A percentile compares a stretch with the other conserved stretches of the same genome.
phyloP scores from a whole-genome alignment of 2,888 invertebrate species.

The Calliopum simillimum region DNA sequence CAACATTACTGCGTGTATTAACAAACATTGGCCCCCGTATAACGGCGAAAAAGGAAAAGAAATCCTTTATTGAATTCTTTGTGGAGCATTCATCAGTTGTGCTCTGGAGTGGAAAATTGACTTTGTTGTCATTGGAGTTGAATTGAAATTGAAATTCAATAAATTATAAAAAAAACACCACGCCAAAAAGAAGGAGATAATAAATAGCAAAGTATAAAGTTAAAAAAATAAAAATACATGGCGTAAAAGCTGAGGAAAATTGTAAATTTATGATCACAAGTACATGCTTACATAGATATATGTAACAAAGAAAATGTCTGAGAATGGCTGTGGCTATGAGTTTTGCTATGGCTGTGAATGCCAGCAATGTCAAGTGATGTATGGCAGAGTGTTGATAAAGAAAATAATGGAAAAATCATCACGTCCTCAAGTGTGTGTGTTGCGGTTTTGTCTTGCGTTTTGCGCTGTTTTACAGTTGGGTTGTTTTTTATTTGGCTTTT shows the following conservation, averaged over 20 bases:
- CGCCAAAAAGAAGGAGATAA: neutral
- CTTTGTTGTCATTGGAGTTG: constrained; percentile 61
- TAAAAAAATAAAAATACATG: neutral
- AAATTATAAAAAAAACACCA: constrained; percentile 46
- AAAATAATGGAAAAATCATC: constrained; percentile 9
- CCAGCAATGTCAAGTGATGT: constrained; percentile 28
- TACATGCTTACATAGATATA: too few species aligned
- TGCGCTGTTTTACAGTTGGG: too few species aligned
- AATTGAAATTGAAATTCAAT: constrained; percentile 59
- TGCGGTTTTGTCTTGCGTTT: too few species aligned
- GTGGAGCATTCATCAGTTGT: constrained; percentile 48
- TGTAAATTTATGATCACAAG: constrained; percentile 31
- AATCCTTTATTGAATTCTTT: constrained; percentile 26
- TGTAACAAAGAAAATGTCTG: too few species aligned
- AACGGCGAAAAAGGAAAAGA: neutral
- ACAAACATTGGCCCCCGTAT: neutral
- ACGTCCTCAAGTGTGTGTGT: too few species aligned
- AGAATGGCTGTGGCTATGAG: too few species aligned
- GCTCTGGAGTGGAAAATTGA: constrained; percentile 62
- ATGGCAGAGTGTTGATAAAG: constrained; percentile 23
- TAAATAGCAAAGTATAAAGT: neutral
- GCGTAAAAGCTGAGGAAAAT: constrained; percentile 2
- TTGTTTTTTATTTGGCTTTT: too few species aligned
- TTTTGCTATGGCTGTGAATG: too few species aligned
- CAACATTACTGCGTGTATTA: neutral